phyloP scores from a whole-genome alignment of 2,797 vertebrate species.

The Coluber constrictor region DNA sequence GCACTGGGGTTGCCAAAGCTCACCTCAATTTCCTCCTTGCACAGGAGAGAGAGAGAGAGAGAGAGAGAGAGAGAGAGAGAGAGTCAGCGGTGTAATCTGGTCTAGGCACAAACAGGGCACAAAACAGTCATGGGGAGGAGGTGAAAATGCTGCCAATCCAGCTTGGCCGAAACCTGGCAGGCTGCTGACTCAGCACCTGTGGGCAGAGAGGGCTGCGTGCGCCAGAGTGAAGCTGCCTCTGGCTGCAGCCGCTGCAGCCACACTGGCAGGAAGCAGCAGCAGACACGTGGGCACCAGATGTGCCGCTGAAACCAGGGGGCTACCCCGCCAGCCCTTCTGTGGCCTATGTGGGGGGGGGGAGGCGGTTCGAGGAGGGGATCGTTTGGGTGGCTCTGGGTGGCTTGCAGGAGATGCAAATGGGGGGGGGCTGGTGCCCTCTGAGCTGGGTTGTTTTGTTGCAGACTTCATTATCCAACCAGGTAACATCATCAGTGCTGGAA shows the following conservation, averaged over 20 bases:
- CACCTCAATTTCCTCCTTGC: not conserved
- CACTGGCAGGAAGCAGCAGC: not conserved
- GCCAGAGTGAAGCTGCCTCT: not conserved
- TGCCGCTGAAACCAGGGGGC: no score
- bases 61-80: not conserved
- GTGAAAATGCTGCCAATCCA: not conserved
- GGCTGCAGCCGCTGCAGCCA: not conserved
- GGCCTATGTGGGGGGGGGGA: not conserved
- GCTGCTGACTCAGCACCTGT: not conserved
- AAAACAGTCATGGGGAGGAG: not conserved
- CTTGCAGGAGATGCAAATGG: not conserved
- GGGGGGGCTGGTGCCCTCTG: no score
- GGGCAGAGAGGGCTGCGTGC: not conserved
- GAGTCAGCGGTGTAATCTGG: not conserved
- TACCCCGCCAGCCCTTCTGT: not conserved
- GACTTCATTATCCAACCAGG: not conserved
- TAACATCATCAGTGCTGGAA: not conserved
- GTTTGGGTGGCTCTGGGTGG: not conserved
- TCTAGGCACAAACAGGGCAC: not conserved
- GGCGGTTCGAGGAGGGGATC: not conserved
- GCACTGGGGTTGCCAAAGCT: not conserved
- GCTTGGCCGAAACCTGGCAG: slow-evolving; percentile 1
- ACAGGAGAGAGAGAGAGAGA: not conserved
- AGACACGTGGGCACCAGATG: not conserved
- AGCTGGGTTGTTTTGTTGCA: not conserved